These are phyloP conservation scores for Lithosia quadra DNA, from an alignment of 2,888 invertebrate genomes.

Conservation along the genomic window DNA sequence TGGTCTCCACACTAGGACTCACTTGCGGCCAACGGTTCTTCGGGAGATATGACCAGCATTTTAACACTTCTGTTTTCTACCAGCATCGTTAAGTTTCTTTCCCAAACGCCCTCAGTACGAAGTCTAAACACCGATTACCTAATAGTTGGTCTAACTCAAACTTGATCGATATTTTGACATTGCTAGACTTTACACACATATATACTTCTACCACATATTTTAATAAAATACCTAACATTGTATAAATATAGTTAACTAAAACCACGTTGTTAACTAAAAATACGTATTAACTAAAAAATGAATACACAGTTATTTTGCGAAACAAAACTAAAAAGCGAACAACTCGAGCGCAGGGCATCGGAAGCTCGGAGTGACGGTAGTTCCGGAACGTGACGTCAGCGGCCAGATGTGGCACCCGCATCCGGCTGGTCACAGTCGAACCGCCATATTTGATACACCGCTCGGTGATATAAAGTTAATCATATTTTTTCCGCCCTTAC, in stretches of 20 bases:
- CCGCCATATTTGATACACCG: slow-evolving; percentile 45
- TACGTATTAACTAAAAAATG: not conserved
- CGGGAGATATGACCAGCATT: no score
- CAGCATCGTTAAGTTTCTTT: no score
- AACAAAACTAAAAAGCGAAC: slow-evolving; percentile 44
- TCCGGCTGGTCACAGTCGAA: slow-evolving; percentile 57
- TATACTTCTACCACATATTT: no score
- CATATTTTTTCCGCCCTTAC: not conserved
- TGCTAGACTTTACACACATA: no score
- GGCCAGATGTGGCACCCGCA: slow-evolving; percentile 69
- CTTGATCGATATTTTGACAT: no score
- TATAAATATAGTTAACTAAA: not conserved
- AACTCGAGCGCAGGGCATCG: slow-evolving; percentile 40
- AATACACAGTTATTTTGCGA: slow-evolving; percentile 18
- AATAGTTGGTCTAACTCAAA: no score
- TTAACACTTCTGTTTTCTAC: no score
- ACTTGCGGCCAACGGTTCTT: no score
- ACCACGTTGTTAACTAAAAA: not conserved
- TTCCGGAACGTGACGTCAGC: slow-evolving; percentile 66
- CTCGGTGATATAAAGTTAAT: slow-evolving; percentile 20
- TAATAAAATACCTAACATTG: not conserved
- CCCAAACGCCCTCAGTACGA: no score
- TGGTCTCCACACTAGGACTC: no score
- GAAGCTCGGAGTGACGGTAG: slow-evolving; percentile 58
- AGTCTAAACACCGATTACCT: no score